Conservation (phyloP, 2,888 invertebrate genomes). For the Agrochola circellaris region DNA sequence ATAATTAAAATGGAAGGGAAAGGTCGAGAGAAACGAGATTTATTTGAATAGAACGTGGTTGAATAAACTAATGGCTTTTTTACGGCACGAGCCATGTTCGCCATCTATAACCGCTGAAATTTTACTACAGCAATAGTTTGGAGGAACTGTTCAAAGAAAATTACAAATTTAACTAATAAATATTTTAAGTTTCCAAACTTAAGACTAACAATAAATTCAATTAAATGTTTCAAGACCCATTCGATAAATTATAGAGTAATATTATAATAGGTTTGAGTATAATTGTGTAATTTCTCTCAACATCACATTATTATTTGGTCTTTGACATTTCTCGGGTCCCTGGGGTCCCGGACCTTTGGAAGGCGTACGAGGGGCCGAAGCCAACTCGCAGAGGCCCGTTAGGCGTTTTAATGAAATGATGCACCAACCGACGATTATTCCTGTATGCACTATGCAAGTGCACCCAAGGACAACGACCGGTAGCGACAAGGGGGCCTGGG, state of each 20-base stretch:
- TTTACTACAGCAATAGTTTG: not conserved
- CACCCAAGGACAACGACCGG: too few species aligned
- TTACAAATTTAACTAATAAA: not conserved
- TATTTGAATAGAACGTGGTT: constrained; percentile 50
- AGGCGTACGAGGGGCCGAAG: too few species aligned
- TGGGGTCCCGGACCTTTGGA: too few species aligned
- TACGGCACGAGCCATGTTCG: not conserved
- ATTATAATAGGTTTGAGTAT: not conserved
- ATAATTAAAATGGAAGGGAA: constrained; percentile 60
- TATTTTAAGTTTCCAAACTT: not conserved
- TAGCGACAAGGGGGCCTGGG: too few species aligned
- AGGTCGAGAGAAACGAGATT: constrained; percentile 34
- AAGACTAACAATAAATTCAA: not conserved
- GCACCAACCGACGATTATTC: too few species aligned
- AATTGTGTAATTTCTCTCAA: not conserved
- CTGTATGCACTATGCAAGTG: too few species aligned
- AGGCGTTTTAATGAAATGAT: too few species aligned
- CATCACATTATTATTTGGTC: constrained; percentile 12
- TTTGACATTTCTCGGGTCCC: too few species aligned
- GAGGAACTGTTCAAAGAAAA: not conserved
- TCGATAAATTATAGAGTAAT: not conserved
- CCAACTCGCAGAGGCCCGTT: too few species aligned
- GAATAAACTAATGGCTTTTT: constrained; percentile 32
- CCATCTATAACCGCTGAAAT: not conserved
- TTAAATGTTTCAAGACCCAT: not conserved